Evolutionary conservation across 2,888 invertebrate genomes (phyloP).

Genomic region (Synanthedon tipuliformis): DNA sequence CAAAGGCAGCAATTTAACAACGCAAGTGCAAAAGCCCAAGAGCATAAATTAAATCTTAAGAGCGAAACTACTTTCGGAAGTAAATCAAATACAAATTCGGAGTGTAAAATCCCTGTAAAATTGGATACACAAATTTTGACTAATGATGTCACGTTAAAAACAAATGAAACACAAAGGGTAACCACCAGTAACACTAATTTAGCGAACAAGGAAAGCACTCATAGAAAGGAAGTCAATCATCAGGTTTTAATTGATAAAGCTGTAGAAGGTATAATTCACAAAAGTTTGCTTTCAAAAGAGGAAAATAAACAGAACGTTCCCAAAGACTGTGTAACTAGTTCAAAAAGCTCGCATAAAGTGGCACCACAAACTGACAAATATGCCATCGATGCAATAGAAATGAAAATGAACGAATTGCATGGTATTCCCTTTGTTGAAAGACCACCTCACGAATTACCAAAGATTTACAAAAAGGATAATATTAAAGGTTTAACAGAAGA

Average conservation of each 20-base stretch:
- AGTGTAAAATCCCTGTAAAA: conserved; percentile 17
- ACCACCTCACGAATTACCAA: conserved; percentile 41
- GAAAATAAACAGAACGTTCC: conserved; percentile 16
- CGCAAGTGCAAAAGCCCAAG: conserved; percentile 34
- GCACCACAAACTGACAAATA: conserved; percentile 13
- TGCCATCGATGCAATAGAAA: conserved; percentile 50
- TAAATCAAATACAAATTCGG: conserved; percentile 13
- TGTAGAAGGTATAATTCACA: conserved; percentile 53
- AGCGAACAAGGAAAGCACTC: conserved; percentile 20
- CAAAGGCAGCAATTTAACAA: conserved; percentile 39
- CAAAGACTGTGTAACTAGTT: conserved; percentile 13
- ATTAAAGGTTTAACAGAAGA: conserved; percentile 20
- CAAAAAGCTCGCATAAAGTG: conserved; percentile 9
- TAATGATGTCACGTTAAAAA: conserved; percentile 8
- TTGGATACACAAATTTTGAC: conserved; percentile 11
- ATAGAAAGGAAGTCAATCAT: conserved; percentile 40
- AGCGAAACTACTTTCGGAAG: conserved; percentile 39
- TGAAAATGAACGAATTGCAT: conserved; percentile 61
- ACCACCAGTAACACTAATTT: conserved; percentile 4
- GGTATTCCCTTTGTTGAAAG: conserved; percentile 53
- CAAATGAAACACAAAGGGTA: conserved; percentile 1
- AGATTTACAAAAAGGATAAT: conserved; percentile 21
- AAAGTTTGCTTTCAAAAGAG: conserved; percentile 30
- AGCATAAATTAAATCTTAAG: conserved; percentile 30
- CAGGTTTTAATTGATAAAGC: conserved; percentile 58